Percentiles rank a stretch among this genome's conserved stretches.
phyloP scores from a whole-genome alignment of 2,113 vertebrate species.

The Passer montanus region DNA sequence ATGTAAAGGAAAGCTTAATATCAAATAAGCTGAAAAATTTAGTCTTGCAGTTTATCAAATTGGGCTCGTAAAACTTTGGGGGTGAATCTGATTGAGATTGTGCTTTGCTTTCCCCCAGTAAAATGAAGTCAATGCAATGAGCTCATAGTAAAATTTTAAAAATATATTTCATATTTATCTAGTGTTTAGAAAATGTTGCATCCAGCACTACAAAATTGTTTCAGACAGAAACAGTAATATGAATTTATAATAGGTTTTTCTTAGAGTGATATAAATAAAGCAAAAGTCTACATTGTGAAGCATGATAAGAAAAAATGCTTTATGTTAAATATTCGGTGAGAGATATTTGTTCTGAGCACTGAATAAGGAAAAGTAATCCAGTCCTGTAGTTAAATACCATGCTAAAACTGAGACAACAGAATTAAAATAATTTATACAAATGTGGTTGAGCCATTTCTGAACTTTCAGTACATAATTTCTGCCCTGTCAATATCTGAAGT shows the following conservation, averaged over 20 bases:
- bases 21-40: not conserved
- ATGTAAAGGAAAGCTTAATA: not conserved
- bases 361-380: not conserved
- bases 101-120: not conserved
- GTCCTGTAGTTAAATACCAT: not conserved
- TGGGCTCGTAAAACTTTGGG: not conserved
- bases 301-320: not conserved
- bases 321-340: not conserved
- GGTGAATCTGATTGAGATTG: not conserved
- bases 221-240: not conserved
- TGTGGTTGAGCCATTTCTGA: not conserved
- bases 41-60: not conserved
- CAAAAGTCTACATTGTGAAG: not conserved
- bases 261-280: not conserved
- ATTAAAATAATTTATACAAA: not conserved
- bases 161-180: not conserved
- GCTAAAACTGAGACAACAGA: not conserved
- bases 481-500: not conserved
- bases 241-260: not conserved
- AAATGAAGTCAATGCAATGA: not conserved
- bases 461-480: not conserved
- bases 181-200: not conserved
- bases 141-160: not conserved
- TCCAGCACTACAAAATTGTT: not conserved
- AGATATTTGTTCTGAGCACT: not conserved